Percentiles rank a stretch among this genome's conserved stretches.
Conservation (phyloP, 2,888 invertebrate genomes). For the Lottia gigantea region DNA sequence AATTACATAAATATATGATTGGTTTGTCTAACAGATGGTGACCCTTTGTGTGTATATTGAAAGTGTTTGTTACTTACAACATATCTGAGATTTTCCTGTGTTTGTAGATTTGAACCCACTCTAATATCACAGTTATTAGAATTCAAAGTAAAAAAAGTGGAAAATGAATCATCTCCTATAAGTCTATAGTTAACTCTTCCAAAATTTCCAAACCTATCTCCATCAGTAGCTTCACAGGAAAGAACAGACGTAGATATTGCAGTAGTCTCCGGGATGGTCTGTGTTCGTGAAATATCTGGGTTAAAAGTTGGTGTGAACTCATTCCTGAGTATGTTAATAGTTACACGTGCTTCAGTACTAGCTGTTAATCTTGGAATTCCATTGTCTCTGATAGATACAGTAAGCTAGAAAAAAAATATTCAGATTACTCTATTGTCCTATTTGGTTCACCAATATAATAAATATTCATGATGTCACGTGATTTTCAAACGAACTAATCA, state of each 20-base stretch:
- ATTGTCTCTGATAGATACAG: constrained; percentile 46
- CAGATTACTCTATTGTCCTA: too few species aligned
- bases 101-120: constrained; percentile 36
- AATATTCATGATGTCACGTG: too few species aligned
- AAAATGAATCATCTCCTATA: constrained; percentile 54
- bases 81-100: constrained; percentile 38
- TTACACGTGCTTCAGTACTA: constrained; percentile 36
- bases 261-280: constrained; percentile 39
- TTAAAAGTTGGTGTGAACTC: constrained; percentile 49
- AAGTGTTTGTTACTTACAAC: constrained; percentile 12
- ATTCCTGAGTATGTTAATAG: constrained; percentile 45
- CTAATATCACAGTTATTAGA: constrained; percentile 40
- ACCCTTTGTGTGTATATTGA: too few species aligned
- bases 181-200: constrained; percentile 42
- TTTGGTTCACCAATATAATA: too few species aligned
- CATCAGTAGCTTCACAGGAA: constrained; percentile 42
- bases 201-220: constrained; percentile 36
- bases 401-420: constrained; percentile 29
- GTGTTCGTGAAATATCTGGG: constrained; percentile 34
- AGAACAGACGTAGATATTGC: constrained; percentile 34
- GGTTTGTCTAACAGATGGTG: too few species aligned
- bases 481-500: too few species aligned
- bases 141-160: constrained; percentile 50
- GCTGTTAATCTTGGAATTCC: constrained; percentile 41
- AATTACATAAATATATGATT: too few species aligned